Percentiles rank a stretch among this genome's conserved stretches.
These are phyloP conservation scores for Onychostoma macrolepis DNA, from an alignment of 2,113 vertebrate genomes.

Conservation along the genomic window DNA sequence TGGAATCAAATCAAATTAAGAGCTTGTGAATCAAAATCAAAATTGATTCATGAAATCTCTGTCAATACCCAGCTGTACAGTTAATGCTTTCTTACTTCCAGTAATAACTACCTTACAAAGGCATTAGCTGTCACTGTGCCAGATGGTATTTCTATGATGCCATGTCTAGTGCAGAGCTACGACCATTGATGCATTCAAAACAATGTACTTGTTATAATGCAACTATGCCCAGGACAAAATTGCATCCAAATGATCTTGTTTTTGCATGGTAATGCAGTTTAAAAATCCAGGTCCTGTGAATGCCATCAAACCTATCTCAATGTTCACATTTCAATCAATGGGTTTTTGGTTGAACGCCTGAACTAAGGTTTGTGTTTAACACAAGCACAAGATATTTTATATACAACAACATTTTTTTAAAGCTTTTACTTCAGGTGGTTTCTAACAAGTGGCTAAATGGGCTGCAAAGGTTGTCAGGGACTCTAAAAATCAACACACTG, in stretches of 20 bases:
- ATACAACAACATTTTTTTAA: neutral
- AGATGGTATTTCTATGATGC: conserved; percentile 25
- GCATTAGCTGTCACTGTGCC: neutral
- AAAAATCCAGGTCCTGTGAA: neutral
- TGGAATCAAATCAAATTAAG: no score
- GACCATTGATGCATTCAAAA: neutral
- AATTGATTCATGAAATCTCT: no score
- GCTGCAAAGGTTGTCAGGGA: neutral
- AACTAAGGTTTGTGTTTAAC: no score
- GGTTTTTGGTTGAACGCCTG: no score
- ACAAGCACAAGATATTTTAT: no score
- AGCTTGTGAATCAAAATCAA: no score
- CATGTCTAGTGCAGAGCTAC: neutral
- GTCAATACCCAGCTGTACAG: no score
- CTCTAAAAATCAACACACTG: neutral
- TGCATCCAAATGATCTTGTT: neutral
- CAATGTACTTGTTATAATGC: neutral
- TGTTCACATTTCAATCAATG: neutral
- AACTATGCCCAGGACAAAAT: neutral
- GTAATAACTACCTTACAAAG: conserved; percentile 2
- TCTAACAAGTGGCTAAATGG: neutral
- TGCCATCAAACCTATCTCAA: neutral
- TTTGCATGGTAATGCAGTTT: neutral
- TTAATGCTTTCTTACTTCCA: neutral
- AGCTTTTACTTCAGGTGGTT: neutral